Base-by-base conservation (phyloP, 2,797 vertebrate genomes). In the Mormyrus hasselquistii region DNA sequence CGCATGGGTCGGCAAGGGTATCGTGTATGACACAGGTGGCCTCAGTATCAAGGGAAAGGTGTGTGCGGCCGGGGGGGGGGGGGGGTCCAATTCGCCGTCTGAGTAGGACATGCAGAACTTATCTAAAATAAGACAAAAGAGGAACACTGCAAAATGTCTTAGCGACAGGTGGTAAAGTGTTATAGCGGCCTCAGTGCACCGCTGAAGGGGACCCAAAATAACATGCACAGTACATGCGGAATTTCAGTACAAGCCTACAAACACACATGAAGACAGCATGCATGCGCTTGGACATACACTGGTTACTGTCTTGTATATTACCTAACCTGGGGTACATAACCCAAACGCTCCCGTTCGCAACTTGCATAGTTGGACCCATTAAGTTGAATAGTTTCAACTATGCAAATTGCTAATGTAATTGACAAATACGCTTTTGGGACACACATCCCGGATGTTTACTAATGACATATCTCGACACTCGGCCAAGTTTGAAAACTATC, bases 1-100 rank as follows among this genome's bases (percentile, higher is more conserved):
- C 14, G 98, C 98, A 0, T 99, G 98, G 99, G 98, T 99, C 88
- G 99, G 99, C 90, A 99, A 99, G 92, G 99, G 99, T 79, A 98
- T 99, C 8, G 99, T 99, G 89, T 99, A 99, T 0, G 99, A 99
- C 94, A 99, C 98, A 0, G 99, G 98, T 86, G 98, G 98, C 91
- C 98, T 99, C 92, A 99, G 98, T 96, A 99, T 99, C 94, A 99
- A 99, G 94, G 98, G 99, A 83, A 99, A 99, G 97, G 93, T 73
- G 14, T 73, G 69, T 73, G 69, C 14, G 3, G 4, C 4, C 4
- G 65, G 69, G 12, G 25, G 5, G 12, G 14, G 14, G n/a, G 38
- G 65, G 25, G 19, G 16, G 9, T n/a, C 7, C 8, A 19, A 7
- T 9, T 41, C 38, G 5, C 41, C 16, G 41, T n/a, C 38, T 79